Evolutionary conservation across 2,113 vertebrate species (phyloP).

Genomic region (Australoheros scitulus): DNA sequence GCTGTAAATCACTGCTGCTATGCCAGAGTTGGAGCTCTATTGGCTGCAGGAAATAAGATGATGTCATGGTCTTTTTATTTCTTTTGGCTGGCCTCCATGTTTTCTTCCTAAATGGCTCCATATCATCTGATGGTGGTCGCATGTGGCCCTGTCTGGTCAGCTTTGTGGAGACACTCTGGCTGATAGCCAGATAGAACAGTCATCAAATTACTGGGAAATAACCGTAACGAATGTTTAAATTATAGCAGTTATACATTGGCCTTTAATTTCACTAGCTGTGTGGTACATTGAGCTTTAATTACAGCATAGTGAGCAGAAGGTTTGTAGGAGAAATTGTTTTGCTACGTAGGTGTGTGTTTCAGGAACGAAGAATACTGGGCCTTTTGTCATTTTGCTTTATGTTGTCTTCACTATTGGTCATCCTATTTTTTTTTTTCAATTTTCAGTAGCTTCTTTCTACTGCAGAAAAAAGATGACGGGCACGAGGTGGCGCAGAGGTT

Average conservation of each 20-base stretch:
- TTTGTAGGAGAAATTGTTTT: background rate
- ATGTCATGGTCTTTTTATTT: conserved; percentile 65
- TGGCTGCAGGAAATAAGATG: conserved; percentile 11
- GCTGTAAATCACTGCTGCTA: conserved; percentile 43
- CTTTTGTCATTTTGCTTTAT: background rate
- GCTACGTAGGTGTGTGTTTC: background rate
- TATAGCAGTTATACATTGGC: no score
- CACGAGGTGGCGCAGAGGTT: background rate
- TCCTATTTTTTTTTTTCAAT: background rate
- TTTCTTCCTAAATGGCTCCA: conserved; percentile 26
- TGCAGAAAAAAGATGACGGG: background rate
- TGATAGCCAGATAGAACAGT: background rate
- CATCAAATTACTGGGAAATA: conserved; percentile 8
- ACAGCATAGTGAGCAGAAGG: background rate
- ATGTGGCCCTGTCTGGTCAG: conserved; percentile 20
- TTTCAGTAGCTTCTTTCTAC: background rate
- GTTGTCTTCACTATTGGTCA: background rate
- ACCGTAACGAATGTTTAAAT: no score
- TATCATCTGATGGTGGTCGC: conserved; percentile 35
- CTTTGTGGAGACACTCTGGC: conserved; percentile 19
- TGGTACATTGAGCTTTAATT: background rate
- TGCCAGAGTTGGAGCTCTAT: background rate
- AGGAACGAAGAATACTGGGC: background rate
- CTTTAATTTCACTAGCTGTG: background rate
- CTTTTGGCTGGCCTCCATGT: conserved; percentile 39